phyloP scores from a whole-genome alignment of 2,888 invertebrate species.

The Neelides folsomi region DNA sequence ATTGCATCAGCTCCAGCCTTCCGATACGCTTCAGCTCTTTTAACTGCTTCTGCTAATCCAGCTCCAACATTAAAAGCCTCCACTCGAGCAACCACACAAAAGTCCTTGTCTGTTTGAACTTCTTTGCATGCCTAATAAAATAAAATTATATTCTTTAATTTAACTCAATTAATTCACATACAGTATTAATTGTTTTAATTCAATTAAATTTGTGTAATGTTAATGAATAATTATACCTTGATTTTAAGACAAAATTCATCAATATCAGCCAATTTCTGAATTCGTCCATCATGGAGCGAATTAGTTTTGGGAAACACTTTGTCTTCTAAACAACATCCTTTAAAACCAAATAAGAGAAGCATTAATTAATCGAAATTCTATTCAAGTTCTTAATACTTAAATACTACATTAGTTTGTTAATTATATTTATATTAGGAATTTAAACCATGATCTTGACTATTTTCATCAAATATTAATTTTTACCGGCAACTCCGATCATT shows the following conservation, averaged over 20 bases:
- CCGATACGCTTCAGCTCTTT: slow-evolving; percentile 35
- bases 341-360: too few relatives aligned
- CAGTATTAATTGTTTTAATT: slow-evolving; percentile 5
- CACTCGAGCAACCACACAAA: slow-evolving; percentile 40
- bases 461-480: too few relatives aligned
- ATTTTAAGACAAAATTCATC: slow-evolving; percentile 41
- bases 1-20: slow-evolving; percentile 39
- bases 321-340: slow-evolving; percentile 41
- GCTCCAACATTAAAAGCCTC: slow-evolving; percentile 38
- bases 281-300: slow-evolving; percentile 38
- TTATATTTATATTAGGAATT: too few relatives aligned
- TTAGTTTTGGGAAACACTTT: slow-evolving; percentile 41
- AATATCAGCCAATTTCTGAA: slow-evolving; percentile 39
- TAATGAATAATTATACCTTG: slow-evolving; percentile 35
- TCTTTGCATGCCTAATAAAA: slow-evolving; percentile 39
- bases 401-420: too few relatives aligned
- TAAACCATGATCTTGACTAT: neutral
- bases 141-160: neutral
- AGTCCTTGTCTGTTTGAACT: slow-evolving; percentile 39
- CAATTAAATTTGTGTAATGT: slow-evolving; percentile 3
- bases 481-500: slow-evolving; percentile 39
- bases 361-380: too few relatives aligned
- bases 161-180: neutral
- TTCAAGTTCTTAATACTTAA: too few relatives aligned
- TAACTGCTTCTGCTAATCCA: slow-evolving; percentile 35